phyloP scores from a whole-genome alignment of 2,888 invertebrate genomes.

The Meandrusa payeni region DNA sequence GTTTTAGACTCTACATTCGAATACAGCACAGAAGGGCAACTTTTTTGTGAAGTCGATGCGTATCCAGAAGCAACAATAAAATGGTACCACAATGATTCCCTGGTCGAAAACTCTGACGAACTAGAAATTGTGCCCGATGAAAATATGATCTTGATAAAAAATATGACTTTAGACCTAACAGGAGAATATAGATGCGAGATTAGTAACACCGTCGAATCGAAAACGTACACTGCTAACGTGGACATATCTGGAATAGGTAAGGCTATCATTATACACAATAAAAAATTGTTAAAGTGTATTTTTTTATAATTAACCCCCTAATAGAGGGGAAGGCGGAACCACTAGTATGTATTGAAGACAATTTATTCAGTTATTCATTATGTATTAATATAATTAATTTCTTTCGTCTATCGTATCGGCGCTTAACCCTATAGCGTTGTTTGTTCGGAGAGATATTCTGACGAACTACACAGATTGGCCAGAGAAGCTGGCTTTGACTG shows the following conservation, averaged over 20 bases:
- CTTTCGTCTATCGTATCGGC: too few species aligned
- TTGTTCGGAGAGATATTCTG: too few species aligned
- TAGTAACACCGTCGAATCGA: slow-evolving; percentile 39
- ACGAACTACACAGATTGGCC: too few species aligned
- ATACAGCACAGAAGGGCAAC: slow-evolving; percentile 47
- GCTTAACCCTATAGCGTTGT: too few species aligned
- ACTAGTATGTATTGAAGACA: too few species aligned
- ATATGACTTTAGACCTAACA: slow-evolving; percentile 48
- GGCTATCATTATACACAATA: too few species aligned
- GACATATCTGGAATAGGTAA: slow-evolving; percentile 60
- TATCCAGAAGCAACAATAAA: slow-evolving; percentile 54
- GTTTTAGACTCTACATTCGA: slow-evolving; percentile 53
- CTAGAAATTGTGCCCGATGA: slow-evolving; percentile 38
- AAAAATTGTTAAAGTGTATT: too few species aligned
- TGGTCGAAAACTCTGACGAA: slow-evolving; percentile 35
- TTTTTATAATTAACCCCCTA: too few species aligned
- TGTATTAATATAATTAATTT: too few species aligned
- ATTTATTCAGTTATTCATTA: too few species aligned
- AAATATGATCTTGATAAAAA: slow-evolving; percentile 45
- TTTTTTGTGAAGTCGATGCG: slow-evolving; percentile 54
- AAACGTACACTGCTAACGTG: slow-evolving; percentile 39
- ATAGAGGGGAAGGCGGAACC: too few species aligned
- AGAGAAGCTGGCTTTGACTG: too few species aligned
- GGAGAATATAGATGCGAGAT: slow-evolving; percentile 55
- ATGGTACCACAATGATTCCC: slow-evolving; percentile 56